Base-by-base conservation (phyloP, 1,140 invertebrate species). In the Drosophila melanica region DNA sequence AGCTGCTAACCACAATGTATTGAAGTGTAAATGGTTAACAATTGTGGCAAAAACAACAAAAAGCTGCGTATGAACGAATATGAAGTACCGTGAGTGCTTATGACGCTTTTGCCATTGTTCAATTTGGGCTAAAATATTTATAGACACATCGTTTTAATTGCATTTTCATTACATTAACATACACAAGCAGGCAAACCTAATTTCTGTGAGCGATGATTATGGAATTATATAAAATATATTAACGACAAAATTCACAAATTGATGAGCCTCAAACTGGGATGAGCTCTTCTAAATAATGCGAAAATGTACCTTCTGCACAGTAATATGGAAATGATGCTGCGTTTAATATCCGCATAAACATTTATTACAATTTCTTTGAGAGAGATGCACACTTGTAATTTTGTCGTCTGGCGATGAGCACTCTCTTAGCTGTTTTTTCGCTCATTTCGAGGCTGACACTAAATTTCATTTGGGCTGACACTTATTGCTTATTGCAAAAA, bases 11-110 rank as follows among this genome's bases (percentile, higher is more conserved):
- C 82, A 79, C 79, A 87, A 77, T 86, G 82, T 86, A 86, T 87
- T 89, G 79, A 86, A 87, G 82, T 89, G 84, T 82, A 82, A 87
- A 87, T 77, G 82, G 72, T 86, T 87, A 89, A 79, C 84, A 89
- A 86, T 82, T 82, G 72, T 75, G 84, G 75, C 79, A 48, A 70
- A 60, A 71, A 53, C 64, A 71, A 75, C 65, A 85, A 76, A 35
- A 84, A 71, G 63, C 41, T 41, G 42, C 53, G 39, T 11, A 73
- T 55, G 23, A 75, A 20, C 48, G 20, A 57, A 48, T 47, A 60
- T 73, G 14, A 48, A 35, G 41, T 23, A 42, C 54, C 51, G 68
- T 39, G 75, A 53, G 76, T 87, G 82, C 53, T 64, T 75, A 50
- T 87, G 81, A 86, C 80, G 65, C 63, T 23, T 45, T 47, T 47